Conservation (phyloP, 1,140 invertebrate genomes). For the Scaptomyza hsui region DNA sequence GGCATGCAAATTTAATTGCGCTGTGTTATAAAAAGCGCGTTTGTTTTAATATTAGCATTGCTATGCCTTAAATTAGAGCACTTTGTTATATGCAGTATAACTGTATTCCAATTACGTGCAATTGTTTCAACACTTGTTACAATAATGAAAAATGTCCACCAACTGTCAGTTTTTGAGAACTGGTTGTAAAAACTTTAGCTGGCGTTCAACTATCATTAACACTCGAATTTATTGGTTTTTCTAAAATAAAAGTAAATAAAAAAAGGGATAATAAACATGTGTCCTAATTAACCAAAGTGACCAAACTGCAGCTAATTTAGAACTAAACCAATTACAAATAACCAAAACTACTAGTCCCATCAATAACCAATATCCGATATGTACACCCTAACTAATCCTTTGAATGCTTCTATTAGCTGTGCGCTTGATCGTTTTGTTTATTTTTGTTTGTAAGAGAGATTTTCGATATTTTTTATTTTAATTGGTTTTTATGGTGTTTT, state of each 20-base stretch:
- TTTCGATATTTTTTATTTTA: not conserved
- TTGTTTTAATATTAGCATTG: too few relatives aligned
- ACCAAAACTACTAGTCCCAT: constrained; percentile 3
- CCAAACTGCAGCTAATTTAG: constrained; percentile 12
- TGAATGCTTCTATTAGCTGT: constrained; percentile 10
- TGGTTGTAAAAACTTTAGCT: not conserved
- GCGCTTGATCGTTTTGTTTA: not conserved
- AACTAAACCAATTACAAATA: constrained; percentile 8
- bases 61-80: too few relatives aligned
- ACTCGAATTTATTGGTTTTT: constrained; percentile 1
- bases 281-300: constrained; percentile 4
- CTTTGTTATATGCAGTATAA: too few relatives aligned
- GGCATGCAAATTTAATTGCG: not conserved
- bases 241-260: not conserved
- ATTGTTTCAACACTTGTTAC: too few relatives aligned
- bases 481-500: not conserved
- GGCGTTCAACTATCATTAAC: not conserved
- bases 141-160: too few relatives aligned
- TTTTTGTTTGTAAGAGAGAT: not conserved
- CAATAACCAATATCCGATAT: constrained; percentile 9
- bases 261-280: constrained; percentile 4
- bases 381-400: not conserved
- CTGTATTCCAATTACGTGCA: too few relatives aligned
- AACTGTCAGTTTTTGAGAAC: too few relatives aligned
- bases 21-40: not conserved